Conservation (phyloP, 2,113 vertebrate genomes). For the Rana temporaria region DNA sequence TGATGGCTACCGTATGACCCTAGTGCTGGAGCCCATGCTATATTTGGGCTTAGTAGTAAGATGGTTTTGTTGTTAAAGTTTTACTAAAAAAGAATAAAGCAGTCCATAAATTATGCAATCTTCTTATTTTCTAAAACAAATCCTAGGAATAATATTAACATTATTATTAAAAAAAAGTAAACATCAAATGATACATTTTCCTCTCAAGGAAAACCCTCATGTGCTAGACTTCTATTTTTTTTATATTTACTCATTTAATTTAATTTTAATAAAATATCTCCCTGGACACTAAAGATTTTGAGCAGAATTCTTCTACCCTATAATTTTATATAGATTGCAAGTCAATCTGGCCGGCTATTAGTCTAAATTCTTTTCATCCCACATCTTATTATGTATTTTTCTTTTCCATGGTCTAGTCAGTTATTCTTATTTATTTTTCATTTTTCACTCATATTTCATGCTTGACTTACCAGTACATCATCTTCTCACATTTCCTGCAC, state of each 20-base stretch:
- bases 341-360: conserved; percentile 4
- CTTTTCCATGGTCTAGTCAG: not conserved
- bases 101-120: too few relatives aligned
- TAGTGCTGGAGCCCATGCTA: too few relatives aligned
- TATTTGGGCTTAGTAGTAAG: too few relatives aligned
- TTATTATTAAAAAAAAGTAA: too few relatives aligned
- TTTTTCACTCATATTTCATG: conserved; percentile 36
- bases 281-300: not conserved
- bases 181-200: too few relatives aligned
- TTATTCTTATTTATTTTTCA: conserved; percentile 36
- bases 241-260: conserved; percentile 9
- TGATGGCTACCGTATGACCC: too few relatives aligned
- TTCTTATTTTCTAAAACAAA: too few relatives aligned
- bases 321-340: conserved; percentile 25
- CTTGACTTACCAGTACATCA: conserved; percentile 30
- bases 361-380: not conserved
- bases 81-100: too few relatives aligned
- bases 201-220: too few relatives aligned
- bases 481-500: conserved; percentile 23
- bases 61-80: too few relatives aligned
- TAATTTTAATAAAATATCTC: not conserved
- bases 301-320: not conserved
- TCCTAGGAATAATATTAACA: too few relatives aligned
- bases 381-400: conserved; percentile 24
- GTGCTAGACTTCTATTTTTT: not conserved